Evolutionary conservation across 2,113 vertebrate species (phyloP).

Genomic region (rat (Rattus norvegicus)): GRCr8 NC_086026.1:109886501-109887000

Average conservation of each 20-base stretch:
- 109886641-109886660: background rate
- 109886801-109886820: background rate
- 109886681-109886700: background rate
- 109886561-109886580: background rate
- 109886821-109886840: background rate
- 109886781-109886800: background rate
- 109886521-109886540: background rate
- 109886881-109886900: no score
- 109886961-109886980: no score
- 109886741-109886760: background rate
- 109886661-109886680: background rate
- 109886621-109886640: background rate
- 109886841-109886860: background rate
- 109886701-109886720: background rate
- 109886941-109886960: no score
- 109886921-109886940: fast-evolving
- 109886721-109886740: background rate
- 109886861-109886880: background rate
- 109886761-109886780: background rate
- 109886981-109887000: no score
- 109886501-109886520: background rate
- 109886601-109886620: background rate
- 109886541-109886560: background rate
- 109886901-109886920: no score
- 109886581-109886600: background rate